phyloP scores from a whole-genome alignment of 1,140 invertebrate species.

The Asbolus verrucosus region DNA sequence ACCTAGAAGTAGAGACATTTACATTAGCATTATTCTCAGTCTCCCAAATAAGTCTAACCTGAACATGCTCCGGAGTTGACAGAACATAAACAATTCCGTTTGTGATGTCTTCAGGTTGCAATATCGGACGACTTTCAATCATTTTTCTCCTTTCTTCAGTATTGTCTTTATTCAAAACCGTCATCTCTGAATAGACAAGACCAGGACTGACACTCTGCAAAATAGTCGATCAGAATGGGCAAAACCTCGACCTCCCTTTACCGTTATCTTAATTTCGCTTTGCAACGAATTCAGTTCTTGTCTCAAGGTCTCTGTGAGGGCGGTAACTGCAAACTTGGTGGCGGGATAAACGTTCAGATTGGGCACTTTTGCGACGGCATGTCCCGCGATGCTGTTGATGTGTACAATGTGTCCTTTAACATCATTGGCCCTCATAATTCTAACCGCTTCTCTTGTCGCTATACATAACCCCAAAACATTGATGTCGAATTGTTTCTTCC shows the following conservation, averaged over 20 bases:
- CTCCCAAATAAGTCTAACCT: no score
- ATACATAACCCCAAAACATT: conserved; percentile 77
- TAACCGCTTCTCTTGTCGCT: conserved; percentile 72
- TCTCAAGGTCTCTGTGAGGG: no score
- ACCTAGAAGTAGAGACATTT: no score
- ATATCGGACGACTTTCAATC: conserved; percentile 41
- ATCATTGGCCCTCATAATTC: neutral
- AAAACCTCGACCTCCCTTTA: conserved; percentile 35
- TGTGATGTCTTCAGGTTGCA: conserved; percentile 67
- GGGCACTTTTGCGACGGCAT: conserved; percentile 49
- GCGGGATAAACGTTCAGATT: conserved; percentile 69
- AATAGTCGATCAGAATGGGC: neutral
- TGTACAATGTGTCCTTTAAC: conserved; percentile 42
- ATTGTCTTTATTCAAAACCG: neutral
- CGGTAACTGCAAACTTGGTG: conserved; percentile 71
- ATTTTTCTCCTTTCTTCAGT: neutral
- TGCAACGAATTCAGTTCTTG: conserved; percentile 65
- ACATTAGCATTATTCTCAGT: no score
- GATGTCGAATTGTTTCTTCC: conserved; percentile 70
- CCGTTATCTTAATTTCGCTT: conserved; percentile 67
- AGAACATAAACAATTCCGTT: conserved; percentile 72
- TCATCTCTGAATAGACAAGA: conserved; percentile 4
- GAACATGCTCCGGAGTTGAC: conserved; percentile 70
- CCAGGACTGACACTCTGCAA: conserved; percentile 28
- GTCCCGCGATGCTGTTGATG: conserved; percentile 54